A percentile compares a stretch with the other conserved stretches of the same genome.
phyloP scores from a whole-genome alignment of 2,888 invertebrate species.

The Acrobasis consociella region DNA sequence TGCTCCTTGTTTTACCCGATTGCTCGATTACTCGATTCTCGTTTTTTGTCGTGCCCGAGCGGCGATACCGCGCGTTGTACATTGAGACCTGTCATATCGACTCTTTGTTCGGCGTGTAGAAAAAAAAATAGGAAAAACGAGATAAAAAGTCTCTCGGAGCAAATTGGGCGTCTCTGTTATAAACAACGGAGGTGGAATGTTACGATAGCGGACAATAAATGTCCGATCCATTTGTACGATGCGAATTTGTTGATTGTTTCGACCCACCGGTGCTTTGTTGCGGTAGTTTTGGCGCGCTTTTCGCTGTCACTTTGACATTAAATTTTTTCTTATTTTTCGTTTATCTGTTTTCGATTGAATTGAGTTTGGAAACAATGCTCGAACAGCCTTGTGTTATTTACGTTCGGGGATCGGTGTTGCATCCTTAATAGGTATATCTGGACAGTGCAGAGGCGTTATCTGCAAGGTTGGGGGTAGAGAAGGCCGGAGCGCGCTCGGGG shows the following conservation, averaged over 20 bases:
- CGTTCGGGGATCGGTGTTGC: slow-evolving; percentile 51
- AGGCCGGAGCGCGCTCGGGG: slow-evolving; percentile 45
- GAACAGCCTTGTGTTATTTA: slow-evolving; percentile 49
- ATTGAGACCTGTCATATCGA: slow-evolving; percentile 79
- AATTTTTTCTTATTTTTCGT: slow-evolving; percentile 44
- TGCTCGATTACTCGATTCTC: slow-evolving; percentile 74
- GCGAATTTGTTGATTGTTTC: slow-evolving; percentile 78
- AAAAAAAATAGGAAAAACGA: slow-evolving; percentile 64
- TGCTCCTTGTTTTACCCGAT: slow-evolving; percentile 74
- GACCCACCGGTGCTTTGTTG: slow-evolving; percentile 62
- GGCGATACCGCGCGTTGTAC: slow-evolving; percentile 65
- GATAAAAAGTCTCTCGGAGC: slow-evolving; percentile 77
- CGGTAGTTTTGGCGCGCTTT: slow-evolving; percentile 72
- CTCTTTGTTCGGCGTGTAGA: slow-evolving; percentile 69
- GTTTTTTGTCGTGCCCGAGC: slow-evolving; percentile 70
- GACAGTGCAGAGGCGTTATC: slow-evolving; percentile 65
- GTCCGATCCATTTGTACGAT: slow-evolving; percentile 74
- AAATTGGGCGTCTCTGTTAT: slow-evolving; percentile 81
- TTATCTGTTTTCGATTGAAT: slow-evolving; percentile 40
- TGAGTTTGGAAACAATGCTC: slow-evolving; percentile 33
- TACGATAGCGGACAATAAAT: slow-evolving; percentile 79
- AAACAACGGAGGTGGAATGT: slow-evolving; percentile 80
- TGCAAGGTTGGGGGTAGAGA: slow-evolving; percentile 56
- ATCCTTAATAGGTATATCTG: slow-evolving; percentile 68
- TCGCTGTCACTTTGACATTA: slow-evolving; percentile 63